Base-by-base conservation (phyloP, 2,113 vertebrate genomes). In the Saguinus midas region DNA sequence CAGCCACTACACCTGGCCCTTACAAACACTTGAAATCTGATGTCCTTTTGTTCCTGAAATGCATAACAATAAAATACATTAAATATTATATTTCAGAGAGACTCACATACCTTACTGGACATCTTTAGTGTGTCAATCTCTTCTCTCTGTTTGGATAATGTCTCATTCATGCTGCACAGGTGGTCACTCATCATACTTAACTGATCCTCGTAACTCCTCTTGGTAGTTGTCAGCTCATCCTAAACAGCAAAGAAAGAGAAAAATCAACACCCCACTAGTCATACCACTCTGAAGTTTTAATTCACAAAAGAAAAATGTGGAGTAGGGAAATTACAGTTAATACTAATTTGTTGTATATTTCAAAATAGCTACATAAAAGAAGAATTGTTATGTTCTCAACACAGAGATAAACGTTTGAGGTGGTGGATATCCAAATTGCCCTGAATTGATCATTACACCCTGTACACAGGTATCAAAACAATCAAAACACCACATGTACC, bases 181-280 rank as follows among this genome's bases (percentile, higher is more conserved):
- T 99, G 99, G 97, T 99, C 99, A n/a, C 99, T 99, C 99, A 99
- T 99, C 99, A 99, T 99, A 96, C 99, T 99, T 76, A 99, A 97
- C 98, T 99, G 99, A 95, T 99, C 99, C 97, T 99, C 99, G 0
- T 99, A 99, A 98, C 99, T 99, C 97, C 99, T 99, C 98, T 99
- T 99, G 1, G 99, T 99, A 0, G 99, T 99, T 64, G 99, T 98
- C 97, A 99, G 97, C 85, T 99, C 99, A 96, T 99, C 99, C 99
- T 99, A 97, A 20, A n/a, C 25, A 78, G 64, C 11, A 45, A 45
- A 25, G 27, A 5, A 75, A 82, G 70, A 79, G 58, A 78, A 87
- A n/a, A 37, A 9, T 40, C 55, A 91, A 83, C 76, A 76, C 6
- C 11, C n/a, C 43, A 57, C 18, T 7, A 52, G 17, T 8, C 68